Evolutionary conservation across 2,888 invertebrate genomes (phyloP).

Genomic region (Acheta domesticus): DNA sequence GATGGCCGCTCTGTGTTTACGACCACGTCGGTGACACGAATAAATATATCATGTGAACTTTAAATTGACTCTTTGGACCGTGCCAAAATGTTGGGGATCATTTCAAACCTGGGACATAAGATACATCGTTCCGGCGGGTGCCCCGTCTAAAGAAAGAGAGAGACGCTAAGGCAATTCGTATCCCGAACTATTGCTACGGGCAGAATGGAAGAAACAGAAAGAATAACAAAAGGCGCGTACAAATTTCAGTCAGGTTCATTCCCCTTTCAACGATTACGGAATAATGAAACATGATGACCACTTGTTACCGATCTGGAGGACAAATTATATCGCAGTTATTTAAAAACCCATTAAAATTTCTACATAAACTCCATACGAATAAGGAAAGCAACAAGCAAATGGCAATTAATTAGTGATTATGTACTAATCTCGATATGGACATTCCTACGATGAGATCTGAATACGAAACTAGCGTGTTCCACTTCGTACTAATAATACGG

Average conservation of each 20-base stretch:
- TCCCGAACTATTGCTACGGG: too few species aligned
- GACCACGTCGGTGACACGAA: too few species aligned
- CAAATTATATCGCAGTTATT: constrained; percentile 18
- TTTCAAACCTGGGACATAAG: too few species aligned
- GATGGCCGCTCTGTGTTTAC: too few species aligned
- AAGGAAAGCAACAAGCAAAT: neutral
- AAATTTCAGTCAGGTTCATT: neutral
- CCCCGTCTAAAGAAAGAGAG: too few species aligned
- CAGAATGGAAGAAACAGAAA: too few species aligned
- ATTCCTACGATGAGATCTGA: constrained; percentile 2
- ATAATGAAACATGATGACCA: constrained; percentile 2
- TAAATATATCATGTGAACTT: too few species aligned
- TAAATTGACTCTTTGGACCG: too few species aligned
- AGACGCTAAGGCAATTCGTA: too few species aligned
- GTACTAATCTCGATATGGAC: neutral
- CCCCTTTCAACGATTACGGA: neutral
- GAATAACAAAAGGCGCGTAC: neutral
- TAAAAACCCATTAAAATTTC: neutral
- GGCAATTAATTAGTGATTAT: constrained; percentile 18
- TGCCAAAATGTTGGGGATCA: too few species aligned
- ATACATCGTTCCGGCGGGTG: too few species aligned
- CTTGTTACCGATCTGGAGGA: neutral
- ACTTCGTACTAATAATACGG: neutral
- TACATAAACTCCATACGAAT: neutral
- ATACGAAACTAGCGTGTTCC: neutral